Conservation (phyloP, 1,140 invertebrate species). For the Gonioctena quinquepunctata region DNA sequence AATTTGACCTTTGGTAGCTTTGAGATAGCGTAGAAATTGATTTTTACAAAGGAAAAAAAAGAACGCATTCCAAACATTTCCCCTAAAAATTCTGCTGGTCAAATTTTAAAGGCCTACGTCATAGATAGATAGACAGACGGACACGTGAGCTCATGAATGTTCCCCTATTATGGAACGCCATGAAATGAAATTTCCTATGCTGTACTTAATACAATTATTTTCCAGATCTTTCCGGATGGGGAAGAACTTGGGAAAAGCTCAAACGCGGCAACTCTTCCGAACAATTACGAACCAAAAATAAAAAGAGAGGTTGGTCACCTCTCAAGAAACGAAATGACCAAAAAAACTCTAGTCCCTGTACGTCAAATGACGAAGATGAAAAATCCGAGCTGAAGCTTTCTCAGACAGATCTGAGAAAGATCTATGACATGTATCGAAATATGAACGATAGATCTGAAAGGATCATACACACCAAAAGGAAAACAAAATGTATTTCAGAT, state of each 20-base stretch:
- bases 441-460: slow-evolving; percentile 24
- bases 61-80: too few species aligned
- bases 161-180: too few species aligned
- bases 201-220: slow-evolving; percentile 12
- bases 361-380: slow-evolving; percentile 59
- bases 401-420: slow-evolving; percentile 32
- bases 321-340: slow-evolving; percentile 47
- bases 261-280: slow-evolving; percentile 65
- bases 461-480: slow-evolving; percentile 21
- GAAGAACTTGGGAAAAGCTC: slow-evolving; percentile 66
- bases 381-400: slow-evolving; percentile 14
- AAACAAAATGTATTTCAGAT: slow-evolving; percentile 35
- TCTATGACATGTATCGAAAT: slow-evolving; percentile 37
- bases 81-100: too few species aligned
- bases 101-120: too few species aligned
- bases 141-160: too few species aligned
- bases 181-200: background rate
- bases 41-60: too few species aligned
- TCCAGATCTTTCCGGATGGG: slow-evolving; percentile 67
- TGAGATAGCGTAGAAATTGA: too few species aligned
- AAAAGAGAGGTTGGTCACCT: slow-evolving; percentile 58
- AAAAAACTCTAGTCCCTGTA: slow-evolving; percentile 50
- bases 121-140: too few species aligned
- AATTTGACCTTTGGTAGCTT: too few species aligned
- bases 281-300: slow-evolving; percentile 54